phyloP scores from a whole-genome alignment of 2,888 invertebrate genomes.

The Melangyna quadrimaculata region DNA sequence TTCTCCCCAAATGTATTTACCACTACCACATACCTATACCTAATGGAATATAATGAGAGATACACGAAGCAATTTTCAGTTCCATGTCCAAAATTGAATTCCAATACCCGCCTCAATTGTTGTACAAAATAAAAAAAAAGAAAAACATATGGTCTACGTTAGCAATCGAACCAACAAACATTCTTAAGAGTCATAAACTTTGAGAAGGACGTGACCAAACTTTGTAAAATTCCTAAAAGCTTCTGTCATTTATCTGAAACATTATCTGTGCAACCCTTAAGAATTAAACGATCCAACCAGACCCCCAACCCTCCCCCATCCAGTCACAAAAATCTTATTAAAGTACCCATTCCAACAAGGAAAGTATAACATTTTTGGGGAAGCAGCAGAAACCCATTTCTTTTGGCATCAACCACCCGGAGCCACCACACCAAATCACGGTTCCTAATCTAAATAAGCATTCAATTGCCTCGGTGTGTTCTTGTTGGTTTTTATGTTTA shows the following conservation, averaged over 20 bases:
- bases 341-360: conserved; percentile 14
- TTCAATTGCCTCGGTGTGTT: conserved; percentile 71
- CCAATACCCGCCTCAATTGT: conserved; percentile 49
- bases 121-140: not conserved
- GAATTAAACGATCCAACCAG: conserved; percentile 38
- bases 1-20: not conserved
- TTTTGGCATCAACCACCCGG: conserved; percentile 2
- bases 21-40: not conserved
- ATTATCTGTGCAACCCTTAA: conserved; percentile 69
- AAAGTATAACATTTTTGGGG: conserved; percentile 47
- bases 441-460: conserved; percentile 70
- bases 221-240: conserved; percentile 67
- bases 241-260: conserved; percentile 68
- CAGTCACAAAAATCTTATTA: conserved; percentile 45
- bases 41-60: conserved; percentile 40
- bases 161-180: conserved; percentile 61
- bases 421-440: conserved; percentile 51
- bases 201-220: conserved; percentile 62
- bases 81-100: conserved; percentile 66
- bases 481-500: conserved; percentile 70
- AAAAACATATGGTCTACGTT: conserved; percentile 59
- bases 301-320: not conserved
- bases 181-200: conserved; percentile 69
- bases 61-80: conserved; percentile 47
- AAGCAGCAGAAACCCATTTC: conserved; percentile 44